These are phyloP conservation scores for Heliconius nattereri DNA, from an alignment of 1,140 invertebrate genomes.

Conservation along the genomic window DNA sequence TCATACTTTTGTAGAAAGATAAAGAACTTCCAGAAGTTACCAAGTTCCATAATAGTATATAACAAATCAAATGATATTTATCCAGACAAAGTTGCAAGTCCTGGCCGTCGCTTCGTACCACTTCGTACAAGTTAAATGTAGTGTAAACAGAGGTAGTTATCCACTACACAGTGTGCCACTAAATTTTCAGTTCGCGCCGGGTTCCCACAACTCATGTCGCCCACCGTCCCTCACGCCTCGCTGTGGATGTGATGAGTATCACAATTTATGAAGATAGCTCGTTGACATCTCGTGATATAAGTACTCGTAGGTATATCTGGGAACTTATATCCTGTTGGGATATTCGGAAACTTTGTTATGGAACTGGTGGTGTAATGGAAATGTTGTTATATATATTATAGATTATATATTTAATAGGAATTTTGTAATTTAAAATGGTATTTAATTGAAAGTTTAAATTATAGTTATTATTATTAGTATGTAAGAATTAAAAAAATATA, in stretches of 20 bases:
- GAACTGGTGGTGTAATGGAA: not conserved
- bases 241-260: slow-evolving; percentile 22
- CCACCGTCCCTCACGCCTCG: slow-evolving; percentile 41
- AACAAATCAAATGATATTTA: slow-evolving; percentile 24
- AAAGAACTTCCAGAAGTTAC: slow-evolving; percentile 11
- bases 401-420: not conserved
- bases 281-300: slow-evolving; percentile 3
- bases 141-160: slow-evolving; percentile 75
- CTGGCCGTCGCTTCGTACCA: slow-evolving; percentile 39
- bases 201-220: slow-evolving; percentile 61
- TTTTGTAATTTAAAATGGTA: too few relatives aligned
- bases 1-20: not conserved
- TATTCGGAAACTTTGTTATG: not conserved
- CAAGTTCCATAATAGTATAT: slow-evolving; percentile 18
- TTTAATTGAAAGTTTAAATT: too few relatives aligned
- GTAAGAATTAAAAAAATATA: too few relatives aligned
- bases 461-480: too few relatives aligned
- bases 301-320: not conserved
- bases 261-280: slow-evolving; percentile 12
- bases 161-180: slow-evolving; percentile 58
- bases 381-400: too few relatives aligned
- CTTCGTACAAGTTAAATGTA: slow-evolving; percentile 77
- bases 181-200: slow-evolving; percentile 58
- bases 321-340: slow-evolving; percentile 1
- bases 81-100: slow-evolving; percentile 30